A percentile compares a stretch with the other conserved stretches of the same genome.
Evolutionary conservation across 2,797 vertebrate genomes (phyloP).

Genomic region (Melopsittacus undulatus): DNA sequence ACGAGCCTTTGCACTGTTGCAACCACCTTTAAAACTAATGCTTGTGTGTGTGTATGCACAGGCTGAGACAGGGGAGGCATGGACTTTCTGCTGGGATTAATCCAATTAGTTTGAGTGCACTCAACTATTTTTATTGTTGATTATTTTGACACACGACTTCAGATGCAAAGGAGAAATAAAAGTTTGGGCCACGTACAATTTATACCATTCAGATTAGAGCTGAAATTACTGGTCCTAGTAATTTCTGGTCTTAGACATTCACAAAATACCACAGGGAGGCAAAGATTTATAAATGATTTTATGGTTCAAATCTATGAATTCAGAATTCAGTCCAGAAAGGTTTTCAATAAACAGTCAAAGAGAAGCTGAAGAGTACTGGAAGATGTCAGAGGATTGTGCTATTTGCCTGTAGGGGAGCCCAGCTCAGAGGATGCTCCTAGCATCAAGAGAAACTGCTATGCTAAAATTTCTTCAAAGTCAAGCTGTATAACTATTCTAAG

Average conservation of each 20-base stretch:
- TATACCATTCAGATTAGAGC: neutral
- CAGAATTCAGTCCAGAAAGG: neutral
- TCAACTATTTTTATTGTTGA: neutral
- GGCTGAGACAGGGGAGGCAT: neutral
- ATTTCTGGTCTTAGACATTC: neutral
- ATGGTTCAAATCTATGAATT: neutral
- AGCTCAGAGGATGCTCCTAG: neutral
- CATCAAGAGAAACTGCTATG: neutral
- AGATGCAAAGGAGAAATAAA: neutral
- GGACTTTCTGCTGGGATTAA: neutral
- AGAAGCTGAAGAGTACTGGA: neutral
- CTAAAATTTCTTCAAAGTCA: neutral
- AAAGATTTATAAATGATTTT: neutral
- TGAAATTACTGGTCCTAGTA: neutral
- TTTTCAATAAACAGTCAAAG: neutral
- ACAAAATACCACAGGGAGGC: neutral
- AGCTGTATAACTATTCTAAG: neutral
- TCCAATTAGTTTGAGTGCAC: neutral
- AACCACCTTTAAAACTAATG: neutral
- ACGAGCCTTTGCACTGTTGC: constrained; percentile 38
- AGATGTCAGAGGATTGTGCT: neutral
- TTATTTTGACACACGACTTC: neutral
- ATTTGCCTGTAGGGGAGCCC: neutral
- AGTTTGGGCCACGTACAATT: neutral
- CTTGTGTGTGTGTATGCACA: neutral